Conservation (phyloP, 2,797 vertebrate species). For the Labroides dimidiatus region DNA sequence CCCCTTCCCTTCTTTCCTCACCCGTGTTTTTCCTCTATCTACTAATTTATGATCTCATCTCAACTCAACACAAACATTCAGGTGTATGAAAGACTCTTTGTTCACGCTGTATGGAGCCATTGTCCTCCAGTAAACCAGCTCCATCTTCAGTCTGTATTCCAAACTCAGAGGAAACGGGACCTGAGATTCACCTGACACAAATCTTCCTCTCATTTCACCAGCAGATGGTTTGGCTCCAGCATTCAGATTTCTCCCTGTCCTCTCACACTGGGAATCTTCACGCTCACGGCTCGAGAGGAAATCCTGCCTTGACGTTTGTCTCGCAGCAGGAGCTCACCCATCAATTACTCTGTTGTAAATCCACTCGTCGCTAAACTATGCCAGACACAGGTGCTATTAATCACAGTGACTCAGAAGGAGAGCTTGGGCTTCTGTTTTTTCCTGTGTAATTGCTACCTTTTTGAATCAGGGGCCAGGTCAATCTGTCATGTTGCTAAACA, state of each 20-base stretch:
- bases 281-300: slow-evolving; percentile 61
- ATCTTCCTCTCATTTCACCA: slow-evolving; percentile 58
- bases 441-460: slow-evolving; percentile 61
- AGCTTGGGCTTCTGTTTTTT: slow-evolving; percentile 28
- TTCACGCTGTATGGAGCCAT: slow-evolving; percentile 68
- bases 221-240: slow-evolving; percentile 61
- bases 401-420: slow-evolving; percentile 48
- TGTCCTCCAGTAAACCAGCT: slow-evolving; percentile 59
- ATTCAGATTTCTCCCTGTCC: slow-evolving; percentile 33
- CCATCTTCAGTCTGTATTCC: slow-evolving; percentile 49
- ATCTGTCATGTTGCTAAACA: slow-evolving; percentile 55
- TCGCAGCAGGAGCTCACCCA: slow-evolving; percentile 61
- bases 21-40: slow-evolving; percentile 45
- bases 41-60: slow-evolving; percentile 72
- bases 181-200: slow-evolving; percentile 73
- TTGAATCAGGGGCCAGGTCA: slow-evolving; percentile 35
- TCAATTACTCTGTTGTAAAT: slow-evolving; percentile 76
- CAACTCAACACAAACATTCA: slow-evolving; percentile 50
- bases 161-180: slow-evolving; percentile 54
- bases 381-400: slow-evolving; percentile 62
- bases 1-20: slow-evolving; percentile 51
- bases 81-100: slow-evolving; percentile 72
- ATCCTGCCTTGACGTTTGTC: slow-evolving; percentile 63
- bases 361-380: slow-evolving; percentile 51
- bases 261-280: slow-evolving; percentile 44